Percentiles rank a stretch among this genome's conserved stretches.
Evolutionary conservation across 1,140 invertebrate genomes (phyloP).

Genomic region (Pachypeltis micranthus): DNA sequence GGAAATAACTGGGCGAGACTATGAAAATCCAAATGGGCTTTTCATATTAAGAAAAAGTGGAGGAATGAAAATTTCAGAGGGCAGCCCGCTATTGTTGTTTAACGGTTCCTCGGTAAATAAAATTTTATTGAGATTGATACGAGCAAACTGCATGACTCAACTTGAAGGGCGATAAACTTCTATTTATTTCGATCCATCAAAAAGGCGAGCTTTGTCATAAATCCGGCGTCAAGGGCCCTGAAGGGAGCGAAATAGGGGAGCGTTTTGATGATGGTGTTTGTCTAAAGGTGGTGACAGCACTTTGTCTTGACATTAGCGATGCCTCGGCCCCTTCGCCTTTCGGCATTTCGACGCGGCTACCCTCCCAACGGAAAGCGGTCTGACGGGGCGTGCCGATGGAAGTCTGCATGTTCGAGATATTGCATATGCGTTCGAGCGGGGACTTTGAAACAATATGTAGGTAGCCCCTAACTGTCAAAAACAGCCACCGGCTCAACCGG

Average conservation of each 20-base stretch:
- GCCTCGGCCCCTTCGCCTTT: background rate
- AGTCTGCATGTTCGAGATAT: too few species aligned
- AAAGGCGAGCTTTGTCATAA: background rate
- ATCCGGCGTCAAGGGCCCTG: too few species aligned
- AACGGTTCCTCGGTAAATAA: background rate
- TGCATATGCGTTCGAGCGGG: too few species aligned
- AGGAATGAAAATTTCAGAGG: background rate
- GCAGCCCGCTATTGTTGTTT: background rate
- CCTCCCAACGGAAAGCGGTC: too few species aligned
- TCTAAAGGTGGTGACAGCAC: background rate
- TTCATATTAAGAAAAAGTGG: background rate
- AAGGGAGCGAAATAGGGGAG: background rate
- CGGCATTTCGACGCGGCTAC: too few species aligned
- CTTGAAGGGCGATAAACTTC: background rate
- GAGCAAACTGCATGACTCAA: slow-evolving; percentile 1
- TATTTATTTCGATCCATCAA: background rate
- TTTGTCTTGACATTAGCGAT: background rate
- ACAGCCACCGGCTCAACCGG: too few species aligned
- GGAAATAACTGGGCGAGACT: too few species aligned
- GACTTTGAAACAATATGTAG: too few species aligned
- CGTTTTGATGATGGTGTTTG: slow-evolving; percentile 6
- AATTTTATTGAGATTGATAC: slow-evolving; percentile 10
- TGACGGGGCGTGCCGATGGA: too few species aligned
- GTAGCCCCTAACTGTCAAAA: too few species aligned
- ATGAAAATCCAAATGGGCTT: background rate